Conservation (phyloP, 2,113 vertebrate species). For the Junco hyemalis region DNA sequence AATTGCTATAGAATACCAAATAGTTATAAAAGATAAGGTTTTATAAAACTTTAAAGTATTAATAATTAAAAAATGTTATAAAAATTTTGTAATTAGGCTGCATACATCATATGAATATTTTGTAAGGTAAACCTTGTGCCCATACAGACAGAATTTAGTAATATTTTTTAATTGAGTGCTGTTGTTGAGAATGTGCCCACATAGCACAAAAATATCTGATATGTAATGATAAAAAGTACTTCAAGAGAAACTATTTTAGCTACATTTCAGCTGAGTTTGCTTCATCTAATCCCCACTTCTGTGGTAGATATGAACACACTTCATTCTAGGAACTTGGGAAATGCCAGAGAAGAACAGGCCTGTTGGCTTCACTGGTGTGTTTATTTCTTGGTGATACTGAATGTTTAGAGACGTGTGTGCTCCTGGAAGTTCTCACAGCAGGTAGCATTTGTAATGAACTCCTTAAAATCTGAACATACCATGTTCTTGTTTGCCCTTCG, state of each 20-base stretch:
- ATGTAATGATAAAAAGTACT: background rate
- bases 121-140: background rate
- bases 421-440: background rate
- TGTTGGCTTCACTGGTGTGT: background rate
- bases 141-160: background rate
- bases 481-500: background rate
- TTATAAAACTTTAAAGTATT: background rate
- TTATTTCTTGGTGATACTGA: background rate
- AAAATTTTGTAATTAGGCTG: background rate
- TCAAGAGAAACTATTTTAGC: conserved; percentile 19
- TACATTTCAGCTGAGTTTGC: background rate
- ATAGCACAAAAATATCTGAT: background rate
- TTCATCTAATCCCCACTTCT: conserved; percentile 19
- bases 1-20: background rate
- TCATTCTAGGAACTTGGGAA: background rate
- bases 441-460: background rate
- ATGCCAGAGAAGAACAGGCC: background rate
- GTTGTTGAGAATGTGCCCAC: background rate
- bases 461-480: background rate
- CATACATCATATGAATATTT: background rate
- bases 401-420: background rate
- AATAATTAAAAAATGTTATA: background rate
- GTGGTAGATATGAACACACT: background rate
- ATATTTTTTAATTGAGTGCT: background rate
- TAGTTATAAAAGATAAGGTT: background rate